Conservation (phyloP, 1,140 invertebrate genomes). For the Anoplolepis gracilipes region DNA sequence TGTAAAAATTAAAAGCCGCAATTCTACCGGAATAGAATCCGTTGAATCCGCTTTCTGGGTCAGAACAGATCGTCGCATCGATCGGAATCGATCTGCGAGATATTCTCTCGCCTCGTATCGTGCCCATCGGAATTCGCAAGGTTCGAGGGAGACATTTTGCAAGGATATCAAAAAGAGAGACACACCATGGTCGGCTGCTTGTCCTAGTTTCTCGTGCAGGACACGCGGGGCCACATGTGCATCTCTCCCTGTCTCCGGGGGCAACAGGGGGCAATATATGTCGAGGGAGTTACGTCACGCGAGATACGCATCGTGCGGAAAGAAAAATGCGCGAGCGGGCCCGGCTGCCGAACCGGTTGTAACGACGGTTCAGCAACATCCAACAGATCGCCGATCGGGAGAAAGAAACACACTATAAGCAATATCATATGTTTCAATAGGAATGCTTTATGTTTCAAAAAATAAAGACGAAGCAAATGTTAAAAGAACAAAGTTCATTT, state of each 20-base stretch:
- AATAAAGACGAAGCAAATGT: not conserved
- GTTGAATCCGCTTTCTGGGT: slow-evolving; percentile 39
- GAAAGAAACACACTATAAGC: slow-evolving; percentile 36
- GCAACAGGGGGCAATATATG: slow-evolving; percentile 43
- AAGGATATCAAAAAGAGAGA: not conserved
- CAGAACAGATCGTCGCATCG: slow-evolving; percentile 14
- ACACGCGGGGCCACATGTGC: slow-evolving; percentile 62
- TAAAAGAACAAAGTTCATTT: not conserved
- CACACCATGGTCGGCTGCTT: slow-evolving; percentile 43
- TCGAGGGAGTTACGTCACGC: slow-evolving; percentile 71
- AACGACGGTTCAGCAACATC: slow-evolving; percentile 70
- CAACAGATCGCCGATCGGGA: slow-evolving; percentile 12
- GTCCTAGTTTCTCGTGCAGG: slow-evolving; percentile 67
- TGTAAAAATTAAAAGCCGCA: slow-evolving; percentile 26
- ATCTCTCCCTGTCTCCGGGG: slow-evolving; percentile 55
- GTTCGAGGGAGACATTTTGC: not conserved
- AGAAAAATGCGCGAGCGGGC: slow-evolving; percentile 66
- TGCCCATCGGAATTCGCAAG: not conserved
- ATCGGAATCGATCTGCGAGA: not conserved
- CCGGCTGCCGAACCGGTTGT: slow-evolving; percentile 68
- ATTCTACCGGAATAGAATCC: slow-evolving; percentile 4
- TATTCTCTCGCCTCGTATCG: not conserved
- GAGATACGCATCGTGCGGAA: slow-evolving; percentile 47
- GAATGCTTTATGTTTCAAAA: slow-evolving; percentile 24
- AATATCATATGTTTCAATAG: slow-evolving; percentile 51